Percentiles rank a stretch among this genome's conserved stretches.
phyloP scores from a whole-genome alignment of 1,140 invertebrate genomes.

The Aphidius gifuensis region DNA sequence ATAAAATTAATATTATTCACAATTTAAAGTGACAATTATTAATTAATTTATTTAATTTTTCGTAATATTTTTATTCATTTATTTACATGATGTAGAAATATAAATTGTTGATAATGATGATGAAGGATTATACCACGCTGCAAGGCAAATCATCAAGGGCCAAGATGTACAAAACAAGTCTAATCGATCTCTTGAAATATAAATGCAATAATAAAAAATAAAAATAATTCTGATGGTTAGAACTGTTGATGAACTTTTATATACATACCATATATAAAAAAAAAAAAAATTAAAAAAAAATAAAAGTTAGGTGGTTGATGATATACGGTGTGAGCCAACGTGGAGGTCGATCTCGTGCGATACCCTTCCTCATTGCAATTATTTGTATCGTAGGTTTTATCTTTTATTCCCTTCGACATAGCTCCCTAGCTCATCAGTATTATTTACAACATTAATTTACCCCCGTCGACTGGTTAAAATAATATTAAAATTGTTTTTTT shows the following conservation, averaged over 20 bases:
- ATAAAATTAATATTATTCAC: no score
- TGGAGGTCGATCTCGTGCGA: conserved; percentile 27
- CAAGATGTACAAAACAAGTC: neutral
- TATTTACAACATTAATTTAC: conserved; percentile 4
- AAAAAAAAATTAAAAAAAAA: neutral
- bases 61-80: no score
- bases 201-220: conserved; percentile 4
- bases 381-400: conserved; percentile 25
- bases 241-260: conserved; percentile 24
- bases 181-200: conserved; percentile 22
- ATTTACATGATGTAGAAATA: no score
- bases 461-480: conserved; percentile 1
- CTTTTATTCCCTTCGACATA: conserved; percentile 8
- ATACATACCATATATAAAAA: neutral
- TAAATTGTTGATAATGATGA: no score
- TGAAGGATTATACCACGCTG: no score
- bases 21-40: no score
- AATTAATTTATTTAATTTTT: no score
- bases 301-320: conserved; percentile 21
- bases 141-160: no score
- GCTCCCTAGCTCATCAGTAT: neutral
- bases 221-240: neutral
- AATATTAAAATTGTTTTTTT: no score
- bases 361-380: conserved; percentile 26
- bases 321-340: conserved; percentile 21